phyloP scores from a whole-genome alignment of 1,140 invertebrate species.

The Achroia grisella region DNA sequence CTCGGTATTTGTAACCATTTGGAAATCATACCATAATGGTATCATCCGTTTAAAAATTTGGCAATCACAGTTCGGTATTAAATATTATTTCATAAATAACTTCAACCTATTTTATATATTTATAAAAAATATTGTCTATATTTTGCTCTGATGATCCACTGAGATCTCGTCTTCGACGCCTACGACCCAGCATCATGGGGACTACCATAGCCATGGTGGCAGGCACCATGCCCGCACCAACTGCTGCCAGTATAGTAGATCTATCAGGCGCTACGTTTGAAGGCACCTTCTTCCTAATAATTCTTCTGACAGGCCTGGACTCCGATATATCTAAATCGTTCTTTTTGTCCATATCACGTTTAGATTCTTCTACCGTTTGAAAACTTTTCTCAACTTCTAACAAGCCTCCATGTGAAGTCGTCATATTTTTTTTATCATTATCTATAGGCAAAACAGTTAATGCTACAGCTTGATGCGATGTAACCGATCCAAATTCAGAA shows the following conservation, averaged over 20 bases:
- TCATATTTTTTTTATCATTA: constrained; percentile 77
- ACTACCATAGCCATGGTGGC: constrained; percentile 86
- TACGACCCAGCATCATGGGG: constrained; percentile 81
- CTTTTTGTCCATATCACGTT: constrained; percentile 57
- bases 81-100: constrained; percentile 1
- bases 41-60: background rate
- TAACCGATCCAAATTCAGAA: constrained; percentile 37
- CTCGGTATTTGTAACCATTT: too few species aligned
- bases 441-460: constrained; percentile 82
- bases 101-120: constrained; percentile 5
- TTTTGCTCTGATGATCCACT: constrained; percentile 14
- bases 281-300: constrained; percentile 50
- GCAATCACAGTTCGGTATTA: too few species aligned
- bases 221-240: constrained; percentile 84
- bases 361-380: constrained; percentile 78
- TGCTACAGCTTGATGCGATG: constrained; percentile 75
- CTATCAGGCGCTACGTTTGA: constrained; percentile 56
- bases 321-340: constrained; percentile 38
- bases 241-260: constrained; percentile 80
- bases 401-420: constrained; percentile 83
- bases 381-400: constrained; percentile 83
- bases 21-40: too few species aligned
- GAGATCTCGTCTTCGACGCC: constrained; percentile 58
- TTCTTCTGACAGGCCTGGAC: constrained; percentile 39
- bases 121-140: constrained; percentile 23